These are phyloP conservation scores for Thamnophis sirtalis DNA, from an alignment of 2,113 vertebrate species.

Conservation along the genomic window DNA sequence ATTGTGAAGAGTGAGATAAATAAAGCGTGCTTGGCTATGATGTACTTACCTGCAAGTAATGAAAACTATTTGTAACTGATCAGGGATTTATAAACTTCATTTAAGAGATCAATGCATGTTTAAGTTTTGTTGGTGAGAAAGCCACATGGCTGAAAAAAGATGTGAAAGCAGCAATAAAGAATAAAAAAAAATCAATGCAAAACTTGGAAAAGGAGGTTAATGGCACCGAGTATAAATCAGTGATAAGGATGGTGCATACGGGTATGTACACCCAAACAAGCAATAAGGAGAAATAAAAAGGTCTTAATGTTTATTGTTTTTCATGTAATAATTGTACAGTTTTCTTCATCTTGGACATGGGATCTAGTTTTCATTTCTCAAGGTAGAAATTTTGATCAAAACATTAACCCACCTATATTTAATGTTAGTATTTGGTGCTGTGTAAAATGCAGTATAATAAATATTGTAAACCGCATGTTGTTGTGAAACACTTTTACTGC, in stretches of 20 bases:
- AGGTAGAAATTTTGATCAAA: neutral
- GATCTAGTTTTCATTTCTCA: neutral
- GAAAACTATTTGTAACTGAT: constrained; percentile 20
- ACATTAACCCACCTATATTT: neutral
- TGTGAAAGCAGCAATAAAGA: constrained; percentile 25
- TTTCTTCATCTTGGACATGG: neutral
- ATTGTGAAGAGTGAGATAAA: constrained; percentile 12
- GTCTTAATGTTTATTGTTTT: neutral
- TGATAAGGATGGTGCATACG: neutral
- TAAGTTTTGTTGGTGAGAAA: constrained; percentile 11
- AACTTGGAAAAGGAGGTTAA: constrained; percentile 23
- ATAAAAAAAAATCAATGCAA: constrained; percentile 37
- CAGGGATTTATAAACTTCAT: constrained; percentile 2
- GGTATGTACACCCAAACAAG: neutral
- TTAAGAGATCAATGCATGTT: neutral
- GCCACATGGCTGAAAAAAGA: constrained; percentile 12
- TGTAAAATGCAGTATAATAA: neutral
- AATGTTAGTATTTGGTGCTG: neutral
- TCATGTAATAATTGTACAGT: neutral
- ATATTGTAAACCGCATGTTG: neutral
- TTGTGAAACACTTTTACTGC: neutral
- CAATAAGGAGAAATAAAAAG: neutral
- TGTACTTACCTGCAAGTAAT: constrained; percentile 5
- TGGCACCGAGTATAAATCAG: constrained; percentile 26
- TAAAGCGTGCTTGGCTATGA: neutral